Evolutionary conservation across 2,113 vertebrate species (phyloP).

Genomic region (Paramisgurnus dabryanus): DNA sequence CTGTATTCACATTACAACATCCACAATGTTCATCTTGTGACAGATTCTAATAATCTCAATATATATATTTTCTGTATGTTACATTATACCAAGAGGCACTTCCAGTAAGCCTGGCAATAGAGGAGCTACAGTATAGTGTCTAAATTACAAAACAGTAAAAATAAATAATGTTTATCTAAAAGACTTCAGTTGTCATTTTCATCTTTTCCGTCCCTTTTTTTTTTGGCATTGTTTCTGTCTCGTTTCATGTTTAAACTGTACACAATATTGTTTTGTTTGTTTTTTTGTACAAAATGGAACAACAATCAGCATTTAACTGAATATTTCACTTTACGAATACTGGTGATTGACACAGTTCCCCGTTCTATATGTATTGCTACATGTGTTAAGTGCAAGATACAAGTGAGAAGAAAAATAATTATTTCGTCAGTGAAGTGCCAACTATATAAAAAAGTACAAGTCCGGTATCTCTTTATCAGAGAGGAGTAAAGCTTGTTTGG

Average conservation of each 20-base stretch:
- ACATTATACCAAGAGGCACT: constrained; percentile 98
- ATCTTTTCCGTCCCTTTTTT: constrained; percentile 69
- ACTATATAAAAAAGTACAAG: constrained; percentile 80
- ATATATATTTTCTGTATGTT: constrained; percentile 91
- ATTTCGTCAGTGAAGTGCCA: constrained; percentile 76
- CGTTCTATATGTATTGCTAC: constrained; percentile 82
- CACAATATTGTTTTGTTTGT: constrained; percentile 77
- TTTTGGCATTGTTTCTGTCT: constrained; percentile 38
- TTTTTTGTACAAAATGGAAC: constrained; percentile 88
- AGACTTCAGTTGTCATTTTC: constrained; percentile 77
- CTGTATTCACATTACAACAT: constrained; percentile 93
- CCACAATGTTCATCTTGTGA: constrained; percentile 89
- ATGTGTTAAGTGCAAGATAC: constrained; percentile 85
- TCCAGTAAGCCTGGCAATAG: constrained; percentile 95
- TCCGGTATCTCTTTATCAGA: constrained; percentile 70
- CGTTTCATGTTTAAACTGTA: constrained; percentile 73
- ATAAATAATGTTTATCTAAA: constrained; percentile 96
- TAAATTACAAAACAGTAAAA: constrained; percentile 98
- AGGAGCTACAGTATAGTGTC: constrained; percentile 92
- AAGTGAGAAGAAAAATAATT: constrained; percentile 81
- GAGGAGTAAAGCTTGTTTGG: constrained; percentile 71
- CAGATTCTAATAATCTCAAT: constrained; percentile 88
- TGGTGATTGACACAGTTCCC: constrained; percentile 76
- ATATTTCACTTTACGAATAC: constrained; percentile 83
- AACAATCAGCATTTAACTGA: constrained; percentile 82